Evolutionary conservation across 2,113 vertebrate genomes (phyloP).

Genomic region (Hemibagrus wyckioides): DNA sequence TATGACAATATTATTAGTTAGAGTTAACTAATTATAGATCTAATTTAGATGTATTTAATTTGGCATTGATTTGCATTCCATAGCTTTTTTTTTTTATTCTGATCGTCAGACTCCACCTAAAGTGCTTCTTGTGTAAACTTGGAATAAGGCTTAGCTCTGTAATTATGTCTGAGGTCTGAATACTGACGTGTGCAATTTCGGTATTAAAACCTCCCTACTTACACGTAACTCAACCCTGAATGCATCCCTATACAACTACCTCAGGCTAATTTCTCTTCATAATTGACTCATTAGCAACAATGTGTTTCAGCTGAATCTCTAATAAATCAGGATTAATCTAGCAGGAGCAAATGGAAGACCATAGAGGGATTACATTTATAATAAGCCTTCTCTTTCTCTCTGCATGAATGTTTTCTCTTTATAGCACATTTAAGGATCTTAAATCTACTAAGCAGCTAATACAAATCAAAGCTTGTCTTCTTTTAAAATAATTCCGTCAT

Average conservation of each 20-base stretch:
- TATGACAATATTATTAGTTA: too few relatives aligned
- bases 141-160: not conserved
- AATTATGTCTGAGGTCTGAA: not conserved
- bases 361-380: not conserved
- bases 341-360: not conserved
- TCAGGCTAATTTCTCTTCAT: not conserved
- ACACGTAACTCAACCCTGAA: not conserved
- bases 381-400: not conserved
- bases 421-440: not conserved
- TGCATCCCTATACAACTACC: not conserved
- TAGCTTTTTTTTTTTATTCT: too few relatives aligned
- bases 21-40: too few relatives aligned
- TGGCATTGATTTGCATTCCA: too few relatives aligned
- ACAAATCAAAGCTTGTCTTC: conserved; percentile 17
- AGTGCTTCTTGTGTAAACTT: not conserved
- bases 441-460: conserved; percentile 3
- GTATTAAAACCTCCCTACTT: not conserved
- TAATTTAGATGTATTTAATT: too few relatives aligned
- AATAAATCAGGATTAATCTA: not conserved
- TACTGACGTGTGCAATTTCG: not conserved
- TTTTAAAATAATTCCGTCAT: not conserved
- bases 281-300: not conserved
- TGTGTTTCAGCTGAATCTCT: not conserved
- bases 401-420: conserved; percentile 3
- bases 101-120: too few relatives aligned